Base-by-base conservation (phyloP, 2,797 vertebrate genomes). In the Corythornis leucogaster region DNA sequence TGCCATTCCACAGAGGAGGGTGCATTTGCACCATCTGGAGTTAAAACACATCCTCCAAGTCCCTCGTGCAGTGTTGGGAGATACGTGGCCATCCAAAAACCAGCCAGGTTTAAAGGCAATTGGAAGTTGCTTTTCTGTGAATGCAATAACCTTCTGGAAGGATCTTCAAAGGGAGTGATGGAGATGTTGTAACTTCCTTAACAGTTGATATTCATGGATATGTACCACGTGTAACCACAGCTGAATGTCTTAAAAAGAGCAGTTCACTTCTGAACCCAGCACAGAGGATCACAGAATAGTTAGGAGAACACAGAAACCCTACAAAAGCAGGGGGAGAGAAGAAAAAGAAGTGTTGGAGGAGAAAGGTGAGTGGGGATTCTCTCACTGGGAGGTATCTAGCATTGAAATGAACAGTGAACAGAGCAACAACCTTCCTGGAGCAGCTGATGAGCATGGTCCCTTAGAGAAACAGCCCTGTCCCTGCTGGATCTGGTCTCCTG, bases 351-450 rank as follows among this genome's bases (percentile, higher is more conserved):
- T 2, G 10, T 13, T 63, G 71, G 69, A 71, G 62, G 51, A 51
- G 74, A 50, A 64, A 20, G 57, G 31, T 4, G 28, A 43, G 15
- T 25, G 1, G 11, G 59, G 57, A 77, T 68, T 35, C 48, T 87
- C 30, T 53, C 42, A 3, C 59, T 4, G 14, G 68, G 57, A 0
- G 8, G 12, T 30, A 24, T 42, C 58, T 31, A 20, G 50, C 15
- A 74, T 88, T 83, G 35, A 12, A 35, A 61, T 10, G 80, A 91
- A 81, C 75, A 90, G 74, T 43, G 79, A 94, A 68, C 70, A 92
- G 6, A 8, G 12, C 12, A 2, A 48, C 69, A 48, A 21, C 82
- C 86, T 74, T 58, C 45, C 80, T 14, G 81, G 48, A 20, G 53
- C 5, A 24, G 75, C 76, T 40, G 11, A 25, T n/a, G 50, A 45